These are phyloP conservation scores for Archips xylosteana DNA, from an alignment of 2,888 invertebrate genomes.

Conservation along the genomic window DNA sequence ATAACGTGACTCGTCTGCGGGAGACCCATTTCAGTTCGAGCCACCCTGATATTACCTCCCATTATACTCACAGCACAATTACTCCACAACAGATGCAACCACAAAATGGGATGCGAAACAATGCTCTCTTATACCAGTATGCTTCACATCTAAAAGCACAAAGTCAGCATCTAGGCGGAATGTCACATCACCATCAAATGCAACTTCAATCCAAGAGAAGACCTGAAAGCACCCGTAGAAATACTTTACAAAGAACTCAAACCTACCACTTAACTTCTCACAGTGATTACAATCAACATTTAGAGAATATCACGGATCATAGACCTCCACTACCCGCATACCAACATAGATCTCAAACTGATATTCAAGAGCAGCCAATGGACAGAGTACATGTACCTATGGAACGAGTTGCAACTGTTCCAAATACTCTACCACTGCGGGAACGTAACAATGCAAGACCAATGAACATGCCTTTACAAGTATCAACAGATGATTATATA, in stretches of 20 bases:
- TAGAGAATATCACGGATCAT: conserved; percentile 73
- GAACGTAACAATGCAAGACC: conserved; percentile 74
- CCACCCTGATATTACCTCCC: conserved; percentile 80
- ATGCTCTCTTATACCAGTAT: conserved; percentile 80
- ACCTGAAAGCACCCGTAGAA: conserved; percentile 70
- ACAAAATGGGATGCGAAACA: conserved; percentile 68
- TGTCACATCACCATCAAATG: conserved; percentile 73
- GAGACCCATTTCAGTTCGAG: conserved; percentile 83
- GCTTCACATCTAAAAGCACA: conserved; percentile 82
- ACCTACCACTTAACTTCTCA: conserved; percentile 82
- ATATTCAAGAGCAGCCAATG: conserved; percentile 71
- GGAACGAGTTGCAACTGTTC: conserved; percentile 69
- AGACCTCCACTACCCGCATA: conserved; percentile 65
- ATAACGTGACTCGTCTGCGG: conserved; percentile 72
- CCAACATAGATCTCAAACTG: conserved; percentile 77
- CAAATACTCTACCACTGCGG: conserved; percentile 74
- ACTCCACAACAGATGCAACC: conserved; percentile 61
- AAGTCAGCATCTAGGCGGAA: conserved; percentile 73
- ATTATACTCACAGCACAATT: conserved; percentile 68
- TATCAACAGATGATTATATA: conserved; percentile 75
- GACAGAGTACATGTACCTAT: conserved; percentile 63
- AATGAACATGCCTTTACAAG: conserved; percentile 74
- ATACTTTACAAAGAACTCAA: conserved; percentile 79
- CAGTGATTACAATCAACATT: conserved; percentile 80
- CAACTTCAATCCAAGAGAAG: conserved; percentile 69